Evolutionary conservation across 2,113 vertebrate species (phyloP), one percentile per base, ranked within the genome.

Genomic region (Lonchura striata): DNA sequence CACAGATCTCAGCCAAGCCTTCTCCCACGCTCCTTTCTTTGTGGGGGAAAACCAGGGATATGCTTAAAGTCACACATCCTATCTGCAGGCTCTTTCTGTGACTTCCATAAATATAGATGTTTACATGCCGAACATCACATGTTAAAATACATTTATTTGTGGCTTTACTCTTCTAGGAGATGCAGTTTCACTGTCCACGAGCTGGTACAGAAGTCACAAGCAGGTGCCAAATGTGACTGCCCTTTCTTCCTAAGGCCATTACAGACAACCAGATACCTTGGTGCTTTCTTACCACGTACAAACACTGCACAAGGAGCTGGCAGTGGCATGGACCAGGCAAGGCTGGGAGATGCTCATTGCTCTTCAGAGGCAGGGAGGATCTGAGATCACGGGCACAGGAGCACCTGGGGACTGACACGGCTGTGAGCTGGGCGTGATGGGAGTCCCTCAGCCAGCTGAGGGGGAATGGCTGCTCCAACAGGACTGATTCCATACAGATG

Each of bases 11-110:
- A 75, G 61, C 46, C 86, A 69, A 91, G 31, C 37, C 37, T 44
- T 79, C 31, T 82, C 46, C 21, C 13, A 52, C 41, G 25, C 42
- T 70, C 9, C 42, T 59, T 78, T 47, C 27, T 70, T 37, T 15
- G 41, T n/a, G 27, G 19, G 23, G 20, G 12, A 84, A 69, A 64
- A 79, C 16, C 13, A 41, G 42, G 19, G 11, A 46, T n/a, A 5
- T 15, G 16, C 44, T 39, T 50, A 23, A n/a, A 17, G n/a, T 61
- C 50, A 56, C 0, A 0, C 7, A 9, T 39, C 28, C 53, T 24
- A 8, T 53, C 61, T 52, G 75, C n/a, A 35, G 41, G 17, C 10
- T 44, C 15, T 35, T 64, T 37, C 16, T 60, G 7, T 41, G 57
- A 44, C 57, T 79, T 81, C 44, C 39, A 53, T 54, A 71, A 83